These are phyloP conservation scores for Sterrhoptilus dennistouni DNA, from an alignment of 2,113 vertebrate genomes.

Conservation along the genomic window DNA sequence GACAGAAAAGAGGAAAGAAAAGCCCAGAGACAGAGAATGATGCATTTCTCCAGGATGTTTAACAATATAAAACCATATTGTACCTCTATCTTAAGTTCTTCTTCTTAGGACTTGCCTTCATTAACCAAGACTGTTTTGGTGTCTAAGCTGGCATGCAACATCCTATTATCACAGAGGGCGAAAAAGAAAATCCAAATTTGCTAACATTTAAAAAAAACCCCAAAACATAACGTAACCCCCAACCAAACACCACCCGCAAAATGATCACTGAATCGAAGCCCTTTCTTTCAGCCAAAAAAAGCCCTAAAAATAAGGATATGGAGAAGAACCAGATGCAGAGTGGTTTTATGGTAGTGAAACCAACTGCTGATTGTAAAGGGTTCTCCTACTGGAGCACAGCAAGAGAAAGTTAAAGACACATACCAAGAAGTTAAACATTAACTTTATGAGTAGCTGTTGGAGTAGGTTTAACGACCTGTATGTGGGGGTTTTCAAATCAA, in stretches of 20 bases:
- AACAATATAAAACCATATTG: background rate
- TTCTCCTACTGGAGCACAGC: background rate
- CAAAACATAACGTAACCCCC: background rate
- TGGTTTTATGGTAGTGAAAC: background rate
- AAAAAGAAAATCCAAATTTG: background rate
- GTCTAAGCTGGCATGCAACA: background rate
- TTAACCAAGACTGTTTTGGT: background rate
- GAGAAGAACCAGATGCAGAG: background rate
- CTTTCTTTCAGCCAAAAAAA: background rate
- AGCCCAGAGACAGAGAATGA: background rate
- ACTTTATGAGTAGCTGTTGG: background rate
- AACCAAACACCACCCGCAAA: background rate
- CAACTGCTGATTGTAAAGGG: background rate
- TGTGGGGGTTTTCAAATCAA: background rate
- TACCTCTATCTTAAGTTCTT: background rate
- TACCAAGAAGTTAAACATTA: slow-evolving; percentile 43
- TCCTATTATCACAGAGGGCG: fast-evolving
- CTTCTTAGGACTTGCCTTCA: background rate
- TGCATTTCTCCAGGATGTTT: fast-evolving
- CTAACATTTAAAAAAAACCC: fast-evolving
- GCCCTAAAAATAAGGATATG: background rate
- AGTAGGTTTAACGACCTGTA: background rate
- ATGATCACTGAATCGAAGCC: background rate
- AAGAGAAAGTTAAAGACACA: background rate
- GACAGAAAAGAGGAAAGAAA: background rate